Evolutionary conservation across 2,888 invertebrate genomes (phyloP), one percentile per base, ranked within the genome.

Genomic region (Aphrophora alni): DNA sequence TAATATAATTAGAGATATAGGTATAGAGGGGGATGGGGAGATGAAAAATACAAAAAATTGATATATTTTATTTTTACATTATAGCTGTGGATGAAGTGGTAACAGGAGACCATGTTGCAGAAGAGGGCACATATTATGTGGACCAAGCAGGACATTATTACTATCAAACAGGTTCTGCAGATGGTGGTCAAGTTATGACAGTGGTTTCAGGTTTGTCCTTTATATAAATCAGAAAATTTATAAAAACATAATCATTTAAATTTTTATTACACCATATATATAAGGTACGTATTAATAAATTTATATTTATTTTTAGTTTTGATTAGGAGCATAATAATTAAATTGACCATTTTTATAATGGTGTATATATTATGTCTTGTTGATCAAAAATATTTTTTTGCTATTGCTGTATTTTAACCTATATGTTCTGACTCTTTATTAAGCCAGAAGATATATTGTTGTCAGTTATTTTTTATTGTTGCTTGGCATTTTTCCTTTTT

Each of bases 91-190:
- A 80, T 70, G 83, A 83, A 59, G 84, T 85, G n/a, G 87, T 87
- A 74, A 85, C 86, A 21, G 86, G 84, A 24, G 87, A 87, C 10
- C 87, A 88, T 28, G 91, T 88, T 1, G 90, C 91, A 21, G 90
- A 89, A 72, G 92, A 92, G 84, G 91, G 91, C 84, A 94, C 95
- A 0, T 95, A 95, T 86, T 96, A 94, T 87, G 93, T 96, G 27
- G 95, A 96, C 86, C 93, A 95, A 87, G 91, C 94, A 38, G 95
- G 95, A 0, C 93, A 94, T 84, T 96, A 96, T 86, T 95, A 94
- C 86, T 95, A 95, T 88, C 91, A 93, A 76, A 83, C 84, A 3
- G 81, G 81, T 76, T 75, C 83, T 69, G 83, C 83, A 44, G 83
- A 84, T 77, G 85, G 85, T 5, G 83, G 84, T 38, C 84, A 85